Percentiles rank a stretch among this genome's conserved stretches.
Evolutionary conservation across 2,113 vertebrate species (phyloP).

Genomic region (Cromileptes altivelis): DNA sequence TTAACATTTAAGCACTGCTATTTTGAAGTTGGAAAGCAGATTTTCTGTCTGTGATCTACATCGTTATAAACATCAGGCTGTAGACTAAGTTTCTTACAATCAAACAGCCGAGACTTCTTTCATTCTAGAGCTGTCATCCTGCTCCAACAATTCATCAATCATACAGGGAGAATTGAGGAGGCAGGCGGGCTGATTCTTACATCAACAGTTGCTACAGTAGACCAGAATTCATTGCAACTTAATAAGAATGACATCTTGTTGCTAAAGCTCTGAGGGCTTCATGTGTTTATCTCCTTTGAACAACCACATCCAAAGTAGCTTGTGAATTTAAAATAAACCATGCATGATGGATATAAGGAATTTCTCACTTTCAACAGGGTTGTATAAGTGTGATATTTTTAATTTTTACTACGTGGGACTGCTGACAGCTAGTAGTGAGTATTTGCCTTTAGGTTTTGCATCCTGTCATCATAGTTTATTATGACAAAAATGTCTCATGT

Average conservation of each 20-base stretch:
- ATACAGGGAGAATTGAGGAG: not conserved
- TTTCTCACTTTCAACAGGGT: constrained; percentile 20
- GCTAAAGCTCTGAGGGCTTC: constrained; percentile 33
- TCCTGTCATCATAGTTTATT: constrained; percentile 19
- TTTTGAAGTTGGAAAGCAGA: not conserved
- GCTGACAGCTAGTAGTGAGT: constrained; percentile 9
- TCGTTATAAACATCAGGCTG: not conserved
- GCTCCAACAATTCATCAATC: constrained; percentile 13
- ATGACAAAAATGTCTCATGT: constrained; percentile 16
- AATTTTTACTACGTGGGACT: constrained; percentile 35
- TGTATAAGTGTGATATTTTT: not conserved
- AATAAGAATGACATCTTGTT: constrained; percentile 24
- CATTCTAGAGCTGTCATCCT: not conserved
- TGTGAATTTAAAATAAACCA: constrained; percentile 51
- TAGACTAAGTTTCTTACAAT: not conserved
- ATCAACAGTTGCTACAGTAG: not conserved
- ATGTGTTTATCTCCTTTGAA: constrained; percentile 47
- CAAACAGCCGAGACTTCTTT: not conserved
- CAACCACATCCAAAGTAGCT: constrained; percentile 35
- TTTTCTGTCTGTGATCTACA: not conserved
- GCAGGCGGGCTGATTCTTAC: not conserved
- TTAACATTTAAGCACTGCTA: not conserved
- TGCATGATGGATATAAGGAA: constrained; percentile 30
- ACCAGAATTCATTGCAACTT: constrained; percentile 5
- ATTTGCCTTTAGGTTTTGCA: constrained; percentile 8